Evolutionary conservation across 2,113 vertebrate species (phyloP).

Genomic region (Strix aluco): DNA sequence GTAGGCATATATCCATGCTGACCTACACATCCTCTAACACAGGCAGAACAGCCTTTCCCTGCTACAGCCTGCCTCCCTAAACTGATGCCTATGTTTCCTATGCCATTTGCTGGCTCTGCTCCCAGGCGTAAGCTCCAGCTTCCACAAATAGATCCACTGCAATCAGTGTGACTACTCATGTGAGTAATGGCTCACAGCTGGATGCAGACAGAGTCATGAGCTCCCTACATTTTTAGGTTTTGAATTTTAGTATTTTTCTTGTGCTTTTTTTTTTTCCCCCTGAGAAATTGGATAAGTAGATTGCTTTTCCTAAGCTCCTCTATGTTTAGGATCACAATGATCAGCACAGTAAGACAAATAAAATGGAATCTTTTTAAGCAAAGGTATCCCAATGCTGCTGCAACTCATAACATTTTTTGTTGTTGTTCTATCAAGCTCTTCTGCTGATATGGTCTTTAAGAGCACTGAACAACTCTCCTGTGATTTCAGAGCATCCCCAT

Average conservation of each 20-base stretch:
- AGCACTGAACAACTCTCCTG: background rate
- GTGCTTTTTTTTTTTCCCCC: accelerated
- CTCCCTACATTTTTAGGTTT: conserved; percentile 3
- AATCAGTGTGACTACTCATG: conserved; percentile 49
- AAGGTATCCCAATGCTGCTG: background rate
- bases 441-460: background rate
- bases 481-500: background rate
- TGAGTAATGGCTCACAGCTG: conserved; percentile 57
- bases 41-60: background rate
- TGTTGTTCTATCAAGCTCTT: background rate
- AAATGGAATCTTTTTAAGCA: background rate
- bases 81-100: background rate
- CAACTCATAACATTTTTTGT: background rate
- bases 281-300: background rate
- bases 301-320: background rate
- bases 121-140: background rate
- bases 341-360: background rate
- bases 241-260: background rate
- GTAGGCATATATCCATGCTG: background rate
- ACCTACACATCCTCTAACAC: background rate
- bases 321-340: background rate
- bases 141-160: conserved; percentile 32
- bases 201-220: conserved; percentile 7
- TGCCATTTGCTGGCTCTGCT: background rate
- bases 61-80: background rate